Evolutionary conservation across 2,888 invertebrate species (phyloP).

Genomic region (Trichopoda pennipes): DNA sequence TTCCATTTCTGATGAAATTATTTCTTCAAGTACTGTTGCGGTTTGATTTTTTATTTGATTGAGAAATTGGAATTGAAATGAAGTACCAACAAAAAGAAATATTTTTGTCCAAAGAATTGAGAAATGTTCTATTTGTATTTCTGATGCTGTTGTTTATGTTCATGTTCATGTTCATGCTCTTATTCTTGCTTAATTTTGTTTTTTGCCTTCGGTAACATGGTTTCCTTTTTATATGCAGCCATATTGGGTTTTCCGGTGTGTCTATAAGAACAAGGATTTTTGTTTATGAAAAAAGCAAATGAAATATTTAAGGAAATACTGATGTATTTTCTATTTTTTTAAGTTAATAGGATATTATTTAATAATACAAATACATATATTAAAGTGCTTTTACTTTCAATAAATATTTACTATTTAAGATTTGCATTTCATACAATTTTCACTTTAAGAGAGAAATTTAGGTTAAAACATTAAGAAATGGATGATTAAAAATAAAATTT

Average conservation of each 20-base stretch:
- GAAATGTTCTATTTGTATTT: background rate
- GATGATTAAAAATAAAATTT: too few relatives aligned
- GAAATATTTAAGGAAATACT: slow-evolving; percentile 66
- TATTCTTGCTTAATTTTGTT: background rate
- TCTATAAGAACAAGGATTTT: slow-evolving; percentile 41
- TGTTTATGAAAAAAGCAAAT: slow-evolving; percentile 29
- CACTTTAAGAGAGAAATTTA: too few relatives aligned
- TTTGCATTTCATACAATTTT: too few relatives aligned
- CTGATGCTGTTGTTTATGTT: background rate
- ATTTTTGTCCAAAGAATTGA: slow-evolving; percentile 15
- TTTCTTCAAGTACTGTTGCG: slow-evolving; percentile 57
- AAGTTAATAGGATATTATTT: slow-evolving; percentile 70
- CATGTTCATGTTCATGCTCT: too few relatives aligned
- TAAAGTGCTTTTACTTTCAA: background rate
- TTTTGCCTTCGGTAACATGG: slow-evolving; percentile 41
- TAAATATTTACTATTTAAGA: too few relatives aligned
- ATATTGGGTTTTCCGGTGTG: slow-evolving; percentile 64
- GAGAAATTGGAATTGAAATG: slow-evolving; percentile 63
- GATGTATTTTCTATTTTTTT: slow-evolving; percentile 61
- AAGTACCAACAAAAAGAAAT: slow-evolving; percentile 52
- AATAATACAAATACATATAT: slow-evolving; percentile 69
- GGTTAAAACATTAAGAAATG: too few relatives aligned
- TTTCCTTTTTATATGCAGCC: slow-evolving; percentile 67
- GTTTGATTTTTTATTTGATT: slow-evolving; percentile 70
- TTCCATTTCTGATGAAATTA: slow-evolving; percentile 31